phyloP scores from a whole-genome alignment of 2,113 vertebrate species.

The Phyllostomus hastatus region DNA sequence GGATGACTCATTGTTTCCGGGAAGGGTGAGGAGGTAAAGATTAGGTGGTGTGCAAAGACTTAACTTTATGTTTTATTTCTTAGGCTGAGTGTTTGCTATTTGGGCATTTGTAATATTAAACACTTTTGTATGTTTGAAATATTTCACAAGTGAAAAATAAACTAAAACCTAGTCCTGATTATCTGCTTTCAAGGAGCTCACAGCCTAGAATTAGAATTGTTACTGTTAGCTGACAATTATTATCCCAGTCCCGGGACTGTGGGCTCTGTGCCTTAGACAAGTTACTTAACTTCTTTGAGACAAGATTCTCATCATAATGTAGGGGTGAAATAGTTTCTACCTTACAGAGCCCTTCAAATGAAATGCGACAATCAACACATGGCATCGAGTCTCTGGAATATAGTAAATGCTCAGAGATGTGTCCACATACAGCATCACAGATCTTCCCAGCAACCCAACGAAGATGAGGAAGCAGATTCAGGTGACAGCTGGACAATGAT shows the following conservation, averaged over 20 bases:
- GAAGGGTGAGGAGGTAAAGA: neutral
- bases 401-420: neutral
- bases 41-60: neutral
- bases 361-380: neutral
- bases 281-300: slow-evolving; percentile 5
- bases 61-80: neutral
- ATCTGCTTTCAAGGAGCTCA: neutral
- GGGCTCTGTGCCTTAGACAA: neutral
- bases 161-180: neutral
- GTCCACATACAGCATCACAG: neutral
- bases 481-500: neutral
- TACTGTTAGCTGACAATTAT: neutral
- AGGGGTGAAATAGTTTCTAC: neutral
- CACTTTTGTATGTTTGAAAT: neutral
- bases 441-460: neutral
- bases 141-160: neutral
- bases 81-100: neutral
- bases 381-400: neutral
- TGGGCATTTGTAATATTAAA: neutral
- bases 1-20: neutral
- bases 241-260: neutral
- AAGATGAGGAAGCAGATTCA: neutral
- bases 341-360: neutral
- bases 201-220: neutral
- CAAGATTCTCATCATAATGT: neutral